phyloP scores from a whole-genome alignment of 2,113 vertebrate species.

The Megaleporinus macrocephalus region DNA sequence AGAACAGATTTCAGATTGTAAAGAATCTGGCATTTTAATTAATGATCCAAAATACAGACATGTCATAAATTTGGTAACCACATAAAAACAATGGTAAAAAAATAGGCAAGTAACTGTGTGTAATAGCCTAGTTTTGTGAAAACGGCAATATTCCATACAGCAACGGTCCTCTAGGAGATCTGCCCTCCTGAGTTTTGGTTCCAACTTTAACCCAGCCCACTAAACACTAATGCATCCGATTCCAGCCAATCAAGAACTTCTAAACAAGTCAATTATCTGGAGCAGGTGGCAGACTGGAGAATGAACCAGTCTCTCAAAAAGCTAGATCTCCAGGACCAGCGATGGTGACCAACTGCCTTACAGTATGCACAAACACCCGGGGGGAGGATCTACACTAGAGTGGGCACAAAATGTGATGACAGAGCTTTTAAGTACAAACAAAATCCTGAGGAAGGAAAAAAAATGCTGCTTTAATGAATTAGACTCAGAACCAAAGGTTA shows the following conservation, averaged over 20 bases:
- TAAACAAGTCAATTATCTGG: too few species aligned
- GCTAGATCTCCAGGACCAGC: too few species aligned
- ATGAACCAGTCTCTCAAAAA: too few species aligned
- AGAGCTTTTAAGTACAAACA: not conserved
- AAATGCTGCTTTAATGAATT: not conserved
- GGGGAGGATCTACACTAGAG: not conserved
- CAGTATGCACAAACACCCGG: not conserved
- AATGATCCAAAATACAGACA: constrained; percentile 18
- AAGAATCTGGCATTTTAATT: constrained; percentile 22
- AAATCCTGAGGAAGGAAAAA: not conserved
- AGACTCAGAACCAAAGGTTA: not conserved
- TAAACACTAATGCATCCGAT: too few species aligned
- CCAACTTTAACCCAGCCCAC: too few species aligned
- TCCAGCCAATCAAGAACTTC: too few species aligned
- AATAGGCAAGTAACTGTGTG: not conserved
- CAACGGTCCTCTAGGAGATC: too few species aligned
- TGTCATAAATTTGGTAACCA: not conserved
- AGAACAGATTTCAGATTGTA: not conserved
- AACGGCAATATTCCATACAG: not conserved
- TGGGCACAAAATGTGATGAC: not conserved
- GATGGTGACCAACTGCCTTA: not conserved
- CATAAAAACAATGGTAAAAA: constrained; percentile 1
- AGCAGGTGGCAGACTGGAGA: too few species aligned
- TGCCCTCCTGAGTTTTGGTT: too few species aligned
- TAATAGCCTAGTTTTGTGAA: not conserved